Evolutionary conservation across 2,888 invertebrate genomes (phyloP).

Genomic region (Diaperis boleti): DNA sequence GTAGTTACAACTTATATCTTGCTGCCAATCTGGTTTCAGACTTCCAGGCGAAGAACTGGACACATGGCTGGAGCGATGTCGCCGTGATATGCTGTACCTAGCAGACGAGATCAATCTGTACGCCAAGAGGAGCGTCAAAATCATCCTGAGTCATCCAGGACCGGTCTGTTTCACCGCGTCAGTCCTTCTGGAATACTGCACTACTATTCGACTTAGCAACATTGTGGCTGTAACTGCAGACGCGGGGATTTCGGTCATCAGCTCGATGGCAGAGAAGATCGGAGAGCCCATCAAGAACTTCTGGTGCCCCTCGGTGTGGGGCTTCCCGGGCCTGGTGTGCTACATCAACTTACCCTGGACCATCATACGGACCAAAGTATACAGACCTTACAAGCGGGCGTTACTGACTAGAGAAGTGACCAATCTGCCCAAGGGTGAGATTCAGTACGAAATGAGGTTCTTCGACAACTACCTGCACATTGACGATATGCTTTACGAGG

Average conservation of each 20-base stretch:
- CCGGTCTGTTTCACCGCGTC: conserved; percentile 73
- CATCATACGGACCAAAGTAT: conserved; percentile 69
- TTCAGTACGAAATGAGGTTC: conserved; percentile 69
- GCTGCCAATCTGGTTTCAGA: conserved; percentile 56
- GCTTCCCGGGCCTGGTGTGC: conserved; percentile 71
- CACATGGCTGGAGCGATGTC: conserved; percentile 58
- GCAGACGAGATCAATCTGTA: conserved; percentile 68
- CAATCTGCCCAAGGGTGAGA: conserved; percentile 67
- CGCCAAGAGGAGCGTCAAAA: conserved; percentile 66
- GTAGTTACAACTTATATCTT: conserved; percentile 42
- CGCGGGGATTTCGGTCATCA: conserved; percentile 65
- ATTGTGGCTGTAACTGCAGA: conserved; percentile 72
- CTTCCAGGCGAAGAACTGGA: conserved; percentile 52
- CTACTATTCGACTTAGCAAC: conserved; percentile 66
- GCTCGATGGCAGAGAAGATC: conserved; percentile 65
- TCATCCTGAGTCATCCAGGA: conserved; percentile 71
- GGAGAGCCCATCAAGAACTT: conserved; percentile 68
- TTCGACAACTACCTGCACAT: conserved; percentile 69
- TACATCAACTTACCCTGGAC: conserved; percentile 70
- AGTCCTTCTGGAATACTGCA: conserved; percentile 64
- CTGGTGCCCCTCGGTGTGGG: conserved; percentile 75
- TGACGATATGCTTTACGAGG: conserved; percentile 62
- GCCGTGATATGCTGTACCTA: conserved; percentile 63
- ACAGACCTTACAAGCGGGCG: conserved; percentile 69
- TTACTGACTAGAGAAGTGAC: conserved; percentile 67